Evolutionary conservation across 2,888 invertebrate species (phyloP).

Genomic region (Cataglyphis albicans): DNA sequence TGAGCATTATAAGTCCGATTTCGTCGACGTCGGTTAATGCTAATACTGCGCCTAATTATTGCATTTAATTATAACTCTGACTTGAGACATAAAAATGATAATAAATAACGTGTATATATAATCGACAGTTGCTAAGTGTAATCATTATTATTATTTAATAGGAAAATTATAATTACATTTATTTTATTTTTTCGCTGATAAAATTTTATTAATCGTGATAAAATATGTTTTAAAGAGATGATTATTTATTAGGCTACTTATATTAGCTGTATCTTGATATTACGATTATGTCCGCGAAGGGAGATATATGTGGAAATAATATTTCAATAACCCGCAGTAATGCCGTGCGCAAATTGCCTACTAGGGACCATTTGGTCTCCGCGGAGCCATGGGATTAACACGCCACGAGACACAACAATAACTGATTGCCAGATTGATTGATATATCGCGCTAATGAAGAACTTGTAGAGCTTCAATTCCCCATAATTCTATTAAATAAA

Average conservation of each 20-base stretch:
- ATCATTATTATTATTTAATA: background rate
- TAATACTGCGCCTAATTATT: background rate
- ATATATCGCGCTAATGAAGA: background rate
- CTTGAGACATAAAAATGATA: background rate
- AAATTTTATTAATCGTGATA: background rate
- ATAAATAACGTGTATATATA: background rate
- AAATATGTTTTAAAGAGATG: background rate
- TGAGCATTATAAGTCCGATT: constrained; percentile 7
- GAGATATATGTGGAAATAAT: constrained; percentile 39
- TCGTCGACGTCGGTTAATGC: constrained; percentile 2
- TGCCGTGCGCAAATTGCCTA: constrained; percentile 31
- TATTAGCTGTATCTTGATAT: background rate
- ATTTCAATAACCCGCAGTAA: constrained; percentile 34
- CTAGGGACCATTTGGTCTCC: constrained; percentile 18
- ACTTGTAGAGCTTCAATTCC: background rate
- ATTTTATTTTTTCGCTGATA: background rate
- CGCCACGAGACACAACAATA: constrained; percentile 10
- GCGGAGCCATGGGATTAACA: constrained; percentile 25
- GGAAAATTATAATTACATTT: background rate
- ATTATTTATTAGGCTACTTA: background rate
- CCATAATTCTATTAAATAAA: background rate
- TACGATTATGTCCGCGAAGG: background rate
- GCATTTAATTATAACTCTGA: background rate
- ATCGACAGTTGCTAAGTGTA: background rate
- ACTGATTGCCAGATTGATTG: constrained; percentile 43